Percentiles rank a stretch among this genome's conserved stretches.
These are phyloP conservation scores for Neodontobutis hainanensis DNA, from an alignment of 2,113 vertebrate genomes.

Conservation along the genomic window DNA sequence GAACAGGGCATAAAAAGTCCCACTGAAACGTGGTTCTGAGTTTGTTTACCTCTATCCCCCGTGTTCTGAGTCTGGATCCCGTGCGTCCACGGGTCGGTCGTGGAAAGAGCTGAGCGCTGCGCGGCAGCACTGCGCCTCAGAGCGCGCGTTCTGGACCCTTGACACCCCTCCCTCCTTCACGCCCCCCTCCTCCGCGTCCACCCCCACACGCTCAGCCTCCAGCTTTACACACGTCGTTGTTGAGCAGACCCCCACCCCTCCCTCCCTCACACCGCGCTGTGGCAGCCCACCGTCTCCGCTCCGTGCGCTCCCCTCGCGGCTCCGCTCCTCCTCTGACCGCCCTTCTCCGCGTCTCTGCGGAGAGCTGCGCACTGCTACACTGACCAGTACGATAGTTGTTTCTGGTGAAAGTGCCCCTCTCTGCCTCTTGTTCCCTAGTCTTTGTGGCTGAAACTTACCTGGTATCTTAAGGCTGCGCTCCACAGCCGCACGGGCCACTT, in stretches of 20 bases:
- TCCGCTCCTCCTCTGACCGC: slow-evolving; percentile 60
- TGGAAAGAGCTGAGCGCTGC: slow-evolving; percentile 66
- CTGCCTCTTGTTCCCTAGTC: slow-evolving; percentile 21
- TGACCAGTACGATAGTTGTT: slow-evolving; percentile 47
- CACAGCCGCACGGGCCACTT: slow-evolving; percentile 46
- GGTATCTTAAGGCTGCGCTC: slow-evolving; percentile 71
- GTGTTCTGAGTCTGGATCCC: not conserved
- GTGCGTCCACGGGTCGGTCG: slow-evolving; percentile 21
- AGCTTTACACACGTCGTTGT: slow-evolving; percentile 64
- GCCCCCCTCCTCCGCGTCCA: slow-evolving; percentile 12
- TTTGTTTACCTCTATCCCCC: not conserved
- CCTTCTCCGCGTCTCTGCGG: slow-evolving; percentile 55
- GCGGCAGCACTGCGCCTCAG: slow-evolving; percentile 73
- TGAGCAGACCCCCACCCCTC: slow-evolving; percentile 37
- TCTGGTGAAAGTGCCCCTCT: slow-evolving; percentile 79
- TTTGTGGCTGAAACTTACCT: slow-evolving; percentile 18
- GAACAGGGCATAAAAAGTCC: not conserved
- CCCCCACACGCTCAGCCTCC: slow-evolving; percentile 51
- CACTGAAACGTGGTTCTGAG: not conserved
- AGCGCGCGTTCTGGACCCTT: slow-evolving; percentile 45
- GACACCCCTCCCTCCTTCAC: slow-evolving; percentile 15
- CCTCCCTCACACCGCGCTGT: slow-evolving; percentile 40
- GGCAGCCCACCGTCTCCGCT: slow-evolving; percentile 61
- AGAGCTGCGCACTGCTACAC: slow-evolving; percentile 76
- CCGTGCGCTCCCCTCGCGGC: slow-evolving; percentile 60